These are phyloP conservation scores for Esox masquinongy DNA, from an alignment of 2,797 vertebrate genomes.

Conservation along the genomic window DNA sequence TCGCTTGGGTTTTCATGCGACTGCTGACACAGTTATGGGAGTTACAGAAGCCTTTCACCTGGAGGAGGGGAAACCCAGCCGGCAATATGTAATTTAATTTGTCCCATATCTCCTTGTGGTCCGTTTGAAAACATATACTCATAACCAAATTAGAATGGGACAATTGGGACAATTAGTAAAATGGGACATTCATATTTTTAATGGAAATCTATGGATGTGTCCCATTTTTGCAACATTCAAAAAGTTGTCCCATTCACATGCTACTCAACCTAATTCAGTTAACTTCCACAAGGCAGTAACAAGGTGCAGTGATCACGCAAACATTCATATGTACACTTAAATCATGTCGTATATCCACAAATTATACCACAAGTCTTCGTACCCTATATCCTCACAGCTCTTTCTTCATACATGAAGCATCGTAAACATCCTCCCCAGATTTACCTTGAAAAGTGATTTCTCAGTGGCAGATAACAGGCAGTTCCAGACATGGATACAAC, in stretches of 20 bases:
- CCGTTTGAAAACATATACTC: not conserved
- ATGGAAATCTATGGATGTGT: too few species aligned
- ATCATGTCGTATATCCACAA: not conserved
- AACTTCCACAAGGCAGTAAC: not conserved
- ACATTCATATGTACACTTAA: not conserved
- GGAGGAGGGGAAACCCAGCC: not conserved
- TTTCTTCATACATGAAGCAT: not conserved
- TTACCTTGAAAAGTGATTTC: not conserved
- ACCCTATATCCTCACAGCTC: not conserved
- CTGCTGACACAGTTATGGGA: not conserved
- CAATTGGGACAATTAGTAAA: too few species aligned
- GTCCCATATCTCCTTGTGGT: not conserved
- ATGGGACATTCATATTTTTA: too few species aligned
- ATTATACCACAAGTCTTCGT: not conserved
- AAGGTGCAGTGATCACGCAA: not conserved
- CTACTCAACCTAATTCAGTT: too few species aligned
- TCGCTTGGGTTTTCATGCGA: not conserved
- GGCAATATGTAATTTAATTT: not conserved
- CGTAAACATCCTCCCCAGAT: not conserved
- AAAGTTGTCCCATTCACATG: too few species aligned
- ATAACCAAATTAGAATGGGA: not conserved
- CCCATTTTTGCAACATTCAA: too few species aligned
- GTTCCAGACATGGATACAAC: not conserved
- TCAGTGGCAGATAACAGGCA: not conserved
- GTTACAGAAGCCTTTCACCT: not conserved